Evolutionary conservation across 2,113 vertebrate species (phyloP), one percentile per base, ranked within the genome.

Genomic region (Melierax canorus): DNA sequence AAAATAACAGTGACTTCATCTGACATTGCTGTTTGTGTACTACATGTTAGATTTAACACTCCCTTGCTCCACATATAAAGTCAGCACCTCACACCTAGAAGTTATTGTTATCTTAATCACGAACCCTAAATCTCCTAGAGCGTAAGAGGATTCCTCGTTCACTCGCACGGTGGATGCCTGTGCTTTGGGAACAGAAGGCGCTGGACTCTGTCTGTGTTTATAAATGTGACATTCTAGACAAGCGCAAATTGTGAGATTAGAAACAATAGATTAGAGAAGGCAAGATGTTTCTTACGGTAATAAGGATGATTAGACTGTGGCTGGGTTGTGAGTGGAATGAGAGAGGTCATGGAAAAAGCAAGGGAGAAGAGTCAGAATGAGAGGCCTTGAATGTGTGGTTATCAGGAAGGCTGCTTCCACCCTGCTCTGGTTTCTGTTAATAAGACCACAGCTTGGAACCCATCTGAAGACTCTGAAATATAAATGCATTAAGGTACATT

Each of bases 401-500:
- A 95, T 96, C 92, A 91, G 68, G n/a, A 93, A 26, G 46, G 79
- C 91, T 94, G 76, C 48, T 89, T 94, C 68, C 76, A 78, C 45
- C 36, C 89, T 92, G 91, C 66, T 97, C 94, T 95, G 94, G 30
- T 95, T 96, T 92, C 83, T 97, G 88, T 95, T 96, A 97, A 78
- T 50, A 53, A 94, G 84, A 75, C 30, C 77, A 66, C 74, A 81
- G 76, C 73, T 87, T 75, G 73, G 79, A 94, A 96, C 76, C 36
- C 73, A 82, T 81, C 48, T 85, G 66, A 94, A 82, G 69, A 27
- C 48, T 82, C 84, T 87, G 32, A 89, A 87, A 89, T 38, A 87
- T 26, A 96, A 95, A 89, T 79, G 73, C 91, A 95, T 92, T 97
- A 94, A 91, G 96, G 95, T 97, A 95, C 95, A 95, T 95, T 92